These are phyloP conservation scores for Syndactyla subalaris DNA, from an alignment of 2,797 vertebrate genomes.

Conservation along the genomic window DNA sequence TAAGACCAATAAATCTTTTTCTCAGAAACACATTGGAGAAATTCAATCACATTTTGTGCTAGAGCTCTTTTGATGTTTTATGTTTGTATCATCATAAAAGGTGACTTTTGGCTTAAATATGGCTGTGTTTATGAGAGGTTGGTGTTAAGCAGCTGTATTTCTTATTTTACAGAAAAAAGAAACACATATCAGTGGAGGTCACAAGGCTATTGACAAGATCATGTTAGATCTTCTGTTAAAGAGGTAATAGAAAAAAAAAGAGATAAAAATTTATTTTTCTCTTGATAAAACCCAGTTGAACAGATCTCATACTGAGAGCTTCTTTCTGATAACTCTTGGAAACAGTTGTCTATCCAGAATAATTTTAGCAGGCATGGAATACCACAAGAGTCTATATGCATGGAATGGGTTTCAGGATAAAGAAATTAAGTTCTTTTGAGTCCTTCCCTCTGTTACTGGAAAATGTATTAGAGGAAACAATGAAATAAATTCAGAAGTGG, in stretches of 20 bases:
- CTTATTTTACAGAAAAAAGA: not conserved
- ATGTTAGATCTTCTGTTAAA: not conserved
- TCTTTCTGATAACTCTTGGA: not conserved
- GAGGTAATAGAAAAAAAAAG: too few species aligned
- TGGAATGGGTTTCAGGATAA: not conserved
- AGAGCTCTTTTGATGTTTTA: not conserved
- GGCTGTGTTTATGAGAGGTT: not conserved
- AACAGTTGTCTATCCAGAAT: not conserved
- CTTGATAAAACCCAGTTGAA: not conserved
- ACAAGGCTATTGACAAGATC: not conserved
- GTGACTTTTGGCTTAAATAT: not conserved
- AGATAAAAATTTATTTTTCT: not conserved
- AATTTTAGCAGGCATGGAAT: not conserved
- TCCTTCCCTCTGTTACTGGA: not conserved
- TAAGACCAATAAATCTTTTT: not conserved
- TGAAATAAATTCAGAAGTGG: not conserved
- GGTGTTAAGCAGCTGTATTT: not conserved
- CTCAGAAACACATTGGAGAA: not conserved
- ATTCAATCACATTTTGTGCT: not conserved
- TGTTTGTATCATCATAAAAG: not conserved
- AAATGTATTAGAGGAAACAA: not conserved
- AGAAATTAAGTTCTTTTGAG: not conserved
- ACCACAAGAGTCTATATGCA: not conserved
- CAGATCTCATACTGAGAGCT: not conserved
- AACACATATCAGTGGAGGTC: not conserved